Evolutionary conservation across 2,888 invertebrate species (phyloP), one percentile per base, ranked within the genome.

Genomic region (Holacanthella duospinosa): DNA sequence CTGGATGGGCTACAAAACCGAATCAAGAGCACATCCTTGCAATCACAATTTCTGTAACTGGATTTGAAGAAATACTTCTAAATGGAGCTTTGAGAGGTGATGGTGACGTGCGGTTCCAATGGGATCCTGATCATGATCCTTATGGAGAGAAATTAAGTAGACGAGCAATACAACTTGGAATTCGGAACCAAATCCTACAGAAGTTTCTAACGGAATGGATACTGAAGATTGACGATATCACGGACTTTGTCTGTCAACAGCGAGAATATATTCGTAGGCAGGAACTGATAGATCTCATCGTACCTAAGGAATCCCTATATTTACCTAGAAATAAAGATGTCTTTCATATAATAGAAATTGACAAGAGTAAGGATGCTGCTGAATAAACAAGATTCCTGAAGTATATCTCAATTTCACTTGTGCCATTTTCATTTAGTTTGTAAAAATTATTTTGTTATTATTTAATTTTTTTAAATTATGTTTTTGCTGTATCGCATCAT

Each of bases 121-220:
- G 70, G 70, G 70, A 68, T 56, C 70, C 70, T 4, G 70, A 70
- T 58, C 67, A 68, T 44, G 66, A 66, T 44, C 63, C 64, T 1
- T 53, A 55, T n/a, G 68, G 68, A 12, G 58, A 62, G 1, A 69
- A 69, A 36, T 19, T 65, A 25, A 65, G 62, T n/a, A 29, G 69
- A 55, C 56, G 69, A 24, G 69, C 69, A 12, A 66, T 69, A 54
- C 69, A 69, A 36, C 53, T 69, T 2, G 69, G 69, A 43, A 44
- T 69, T 3, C 27, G 67, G 19, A 66, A 65, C 2, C 24, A 36
- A 16, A 54, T 61, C 0, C 58, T 69, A 36, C 16, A 63, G 55
- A 56, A 29, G 24, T 69, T 65, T 56, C 24, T 69, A 0, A 29
- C 53, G 3, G 61, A 69, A 25, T 66, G 67, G 67, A 62, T 68